Base-by-base conservation (phyloP, 2,797 vertebrate genomes). In the Manis javanica region DNA sequence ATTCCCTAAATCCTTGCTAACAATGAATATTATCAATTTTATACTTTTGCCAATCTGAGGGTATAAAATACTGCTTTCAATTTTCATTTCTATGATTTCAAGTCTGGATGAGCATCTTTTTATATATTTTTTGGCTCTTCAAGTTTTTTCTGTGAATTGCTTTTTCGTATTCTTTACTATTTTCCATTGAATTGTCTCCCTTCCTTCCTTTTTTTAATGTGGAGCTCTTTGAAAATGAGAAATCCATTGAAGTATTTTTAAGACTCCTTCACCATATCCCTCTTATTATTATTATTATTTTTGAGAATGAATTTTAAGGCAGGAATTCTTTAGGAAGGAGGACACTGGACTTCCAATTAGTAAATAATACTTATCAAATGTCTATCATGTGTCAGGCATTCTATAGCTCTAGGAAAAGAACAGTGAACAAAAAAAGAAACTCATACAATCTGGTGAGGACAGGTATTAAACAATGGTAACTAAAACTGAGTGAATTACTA, bases 271-370 rank as follows among this genome's bases (percentile, higher is more conserved):
- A 77, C 46, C 18, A 49, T 64, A 90, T 13, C 29, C 1, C 18
- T 84, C 19, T 55, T 83, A 15, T 21, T 51, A 16, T 75, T 53
- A n/a, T 42, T 77, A n/a, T 29, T 61, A 79, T 66, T 69, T 77
- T 51, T 29, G 37, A 91, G 63, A 68, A 93, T 93, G 39, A 97
- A 96, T 26, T 68, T 31, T 29, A 87, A 94, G 12, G 26, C 88
- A 92, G 53, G 11, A 66, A 29, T 78, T 89, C 83, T 95, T 77
- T 77, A 87, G n/a, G 34, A 39, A 24, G 13, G 2, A 63, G 23
- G 29, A 92, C 24, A 90, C 21, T 79, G 51, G 21, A 82, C 49
- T 78, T 69, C 34, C 51, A 85, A 26, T 77, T 55, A 94, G 21
- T 91, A 68, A 79, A 18, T 29, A 29, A 14, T 84, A 85, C 37